Base-by-base conservation (phyloP, 1,140 invertebrate species). In the Ostrea denselamellosa region DNA sequence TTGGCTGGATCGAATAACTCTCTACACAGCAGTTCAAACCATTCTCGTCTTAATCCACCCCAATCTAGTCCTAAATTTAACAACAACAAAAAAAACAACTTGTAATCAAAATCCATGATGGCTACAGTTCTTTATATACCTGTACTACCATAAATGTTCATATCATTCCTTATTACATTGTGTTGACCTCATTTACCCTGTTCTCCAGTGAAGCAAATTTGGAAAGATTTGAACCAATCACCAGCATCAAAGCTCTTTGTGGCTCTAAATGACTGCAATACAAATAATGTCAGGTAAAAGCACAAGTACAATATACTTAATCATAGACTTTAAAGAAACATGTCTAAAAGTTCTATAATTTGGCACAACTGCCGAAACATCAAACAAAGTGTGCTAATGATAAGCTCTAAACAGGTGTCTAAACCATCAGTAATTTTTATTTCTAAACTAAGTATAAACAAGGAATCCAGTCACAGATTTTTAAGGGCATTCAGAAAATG, bases 211-310 rank as follows among this genome's bases (percentile, higher is more conserved):
- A 99, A 99, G 22, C 96, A 97, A 65, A 99, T 97, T 95, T 99
- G 98, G 95, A 99, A 98, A 95, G 97, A 98, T 92, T 97, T 96
- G 93, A 97, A 98, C 98, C 98, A 99, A 94, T 99, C 98, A 71
- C 96, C 96, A 34, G 97, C 94, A 90, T 97, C 96, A 93, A 97
- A 96, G 87, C 96, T 96, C 94, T 98, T 97, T 7, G 97, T 98
- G 34, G 97, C 96, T 95, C 98, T 98, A 87, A 95, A 93, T 8
- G 95, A 95, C 94, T 95, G 91, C 85, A 92, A 83, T 19, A 83
- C 81, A 52, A 19, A 14, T 19, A 77, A 77, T 34, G 22, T 77
- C 34, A 44, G 95, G 34, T 44, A 44, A 44, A 44, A 44, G n/a
- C 34, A 44, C 5, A 44, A 44, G 34, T 5, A 44, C 34, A 5